Evolutionary conservation across 2,113 vertebrate species (phyloP).

Genomic region (Tenebrosternarchus preto): DNA sequence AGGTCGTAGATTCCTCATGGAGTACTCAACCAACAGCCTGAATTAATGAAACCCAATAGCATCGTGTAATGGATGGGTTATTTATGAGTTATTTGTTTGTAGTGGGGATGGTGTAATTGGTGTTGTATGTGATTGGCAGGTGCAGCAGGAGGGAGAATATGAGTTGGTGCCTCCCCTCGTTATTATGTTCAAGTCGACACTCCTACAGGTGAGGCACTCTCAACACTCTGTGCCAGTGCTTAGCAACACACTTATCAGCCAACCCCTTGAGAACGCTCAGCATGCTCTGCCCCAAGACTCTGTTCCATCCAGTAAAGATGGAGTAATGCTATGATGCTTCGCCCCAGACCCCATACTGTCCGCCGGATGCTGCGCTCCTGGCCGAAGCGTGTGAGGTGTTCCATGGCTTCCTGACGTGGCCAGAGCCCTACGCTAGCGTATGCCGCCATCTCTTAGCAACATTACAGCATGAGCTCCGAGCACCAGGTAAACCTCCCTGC

Average conservation of each 20-base stretch:
- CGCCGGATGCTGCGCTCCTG: constrained; percentile 79
- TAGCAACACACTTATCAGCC: too few species aligned
- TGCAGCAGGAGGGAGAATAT: constrained; percentile 88
- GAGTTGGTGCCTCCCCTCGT: constrained; percentile 87
- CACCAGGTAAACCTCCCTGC: constrained; percentile 80
- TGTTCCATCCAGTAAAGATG: background rate
- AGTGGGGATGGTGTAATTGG: background rate
- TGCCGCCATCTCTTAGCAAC: constrained; percentile 84
- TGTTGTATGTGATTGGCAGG: constrained; percentile 66
- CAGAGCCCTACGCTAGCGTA: constrained; percentile 86
- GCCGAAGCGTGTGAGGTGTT: constrained; percentile 80
- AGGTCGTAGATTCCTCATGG: too few species aligned
- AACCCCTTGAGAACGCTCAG: background rate
- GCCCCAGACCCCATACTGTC: constrained; percentile 87
- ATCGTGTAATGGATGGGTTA: background rate
- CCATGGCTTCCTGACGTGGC: constrained; percentile 91
- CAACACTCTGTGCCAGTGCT: background rate
- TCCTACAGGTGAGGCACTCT: constrained; percentile 81
- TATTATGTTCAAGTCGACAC: constrained; percentile 88
- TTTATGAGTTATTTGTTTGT: background rate
- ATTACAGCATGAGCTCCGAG: constrained; percentile 85
- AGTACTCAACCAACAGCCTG: too few species aligned
- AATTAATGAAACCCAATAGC: too few species aligned
- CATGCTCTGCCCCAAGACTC: background rate
- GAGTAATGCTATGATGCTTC: constrained; percentile 34